These are phyloP conservation scores for Sparidentex hasta DNA, from an alignment of 2,797 vertebrate species.

Conservation along the genomic window DNA sequence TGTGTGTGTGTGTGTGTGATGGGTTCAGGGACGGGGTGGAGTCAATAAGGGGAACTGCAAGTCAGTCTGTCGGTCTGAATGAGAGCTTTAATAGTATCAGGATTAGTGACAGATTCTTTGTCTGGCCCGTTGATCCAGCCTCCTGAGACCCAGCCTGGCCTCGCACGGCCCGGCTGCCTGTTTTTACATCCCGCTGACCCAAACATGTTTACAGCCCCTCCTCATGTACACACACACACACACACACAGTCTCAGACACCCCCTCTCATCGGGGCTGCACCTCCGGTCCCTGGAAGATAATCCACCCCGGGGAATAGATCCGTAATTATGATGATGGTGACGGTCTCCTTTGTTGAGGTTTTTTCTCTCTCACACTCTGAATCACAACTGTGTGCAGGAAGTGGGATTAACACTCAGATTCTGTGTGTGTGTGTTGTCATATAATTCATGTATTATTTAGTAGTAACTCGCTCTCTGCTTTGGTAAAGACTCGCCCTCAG, in stretches of 20 bases:
- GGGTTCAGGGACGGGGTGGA: conserved; percentile 39
- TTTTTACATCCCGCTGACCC: conserved; percentile 56
- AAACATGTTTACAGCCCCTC: conserved; percentile 16
- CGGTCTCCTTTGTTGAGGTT: conserved; percentile 37
- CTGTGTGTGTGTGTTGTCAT: background rate
- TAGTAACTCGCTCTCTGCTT: background rate
- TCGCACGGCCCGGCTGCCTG: conserved; percentile 53
- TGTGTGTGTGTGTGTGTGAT: conserved; percentile 6
- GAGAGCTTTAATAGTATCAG: conserved; percentile 71
- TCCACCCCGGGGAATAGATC: conserved; percentile 56
- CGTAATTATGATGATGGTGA: conserved; percentile 31
- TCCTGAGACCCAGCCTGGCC: conserved; percentile 46
- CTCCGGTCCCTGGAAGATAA: conserved; percentile 51
- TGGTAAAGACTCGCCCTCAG: background rate
- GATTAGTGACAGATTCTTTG: conserved; percentile 82
- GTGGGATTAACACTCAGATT: no score
- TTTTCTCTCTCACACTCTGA: no score
- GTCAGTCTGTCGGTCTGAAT: conserved; percentile 43
- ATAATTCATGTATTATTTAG: conserved; percentile 24
- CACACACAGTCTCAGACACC: conserved; percentile 37
- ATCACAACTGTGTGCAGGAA: no score
- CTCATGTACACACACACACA: background rate
- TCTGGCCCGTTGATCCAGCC: conserved; percentile 67
- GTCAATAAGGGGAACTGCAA: conserved; percentile 30
- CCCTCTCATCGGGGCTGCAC: conserved; percentile 26